Evolutionary conservation across 2,888 invertebrate species (phyloP), one percentile per base, ranked within the genome.

Genomic region (Torymus auratus): DNA sequence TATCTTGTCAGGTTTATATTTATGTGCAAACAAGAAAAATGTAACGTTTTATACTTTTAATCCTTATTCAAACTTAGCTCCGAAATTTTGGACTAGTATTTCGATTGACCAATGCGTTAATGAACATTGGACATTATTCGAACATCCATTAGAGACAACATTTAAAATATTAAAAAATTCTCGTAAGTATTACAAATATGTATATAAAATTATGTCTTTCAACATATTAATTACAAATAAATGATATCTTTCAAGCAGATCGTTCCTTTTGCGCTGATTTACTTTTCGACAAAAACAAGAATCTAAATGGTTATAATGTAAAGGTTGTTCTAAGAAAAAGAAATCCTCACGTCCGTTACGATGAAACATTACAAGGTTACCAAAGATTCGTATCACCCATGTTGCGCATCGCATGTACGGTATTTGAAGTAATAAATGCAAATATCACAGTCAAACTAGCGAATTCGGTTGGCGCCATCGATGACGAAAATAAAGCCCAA

Each of bases 271-370:
- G 58, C 14, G 3, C 0, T 1, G 15, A n/a, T 13, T 14, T 58
- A 17, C 50, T 65, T n/a, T 65, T 41, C 14, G 41, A 65, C n/a
- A 65, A 65, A n/a, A 50, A 11, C 0, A n/a, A 50, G 0, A 41
- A 41, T 41, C 11, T 65, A 15, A 41, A 65, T 14, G 50, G 50
- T n/a, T 65, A 65, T 65, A 65, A 65, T 52, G n/a, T 65, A n/a
- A 65, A 65, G n/a, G n/a, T 52, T 5, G 65, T n/a, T 2, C 13
- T 65, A 10, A 20, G 2, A 3, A 28, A 10, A 41, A 65, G 1
- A 7, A 12, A 10, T 1, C 2, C 15, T 65, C 50, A 13, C 2
- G n/a, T n/a, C n/a, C n/a, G n/a, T n/a, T 65, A 65, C 14, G n/a
- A 65, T 2, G n/a, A 3, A 15, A n/a, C 10, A 7, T n/a, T n/a